phyloP scores from a whole-genome alignment of 2,888 invertebrate genomes.

The Stenchaetothrips biformis region DNA sequence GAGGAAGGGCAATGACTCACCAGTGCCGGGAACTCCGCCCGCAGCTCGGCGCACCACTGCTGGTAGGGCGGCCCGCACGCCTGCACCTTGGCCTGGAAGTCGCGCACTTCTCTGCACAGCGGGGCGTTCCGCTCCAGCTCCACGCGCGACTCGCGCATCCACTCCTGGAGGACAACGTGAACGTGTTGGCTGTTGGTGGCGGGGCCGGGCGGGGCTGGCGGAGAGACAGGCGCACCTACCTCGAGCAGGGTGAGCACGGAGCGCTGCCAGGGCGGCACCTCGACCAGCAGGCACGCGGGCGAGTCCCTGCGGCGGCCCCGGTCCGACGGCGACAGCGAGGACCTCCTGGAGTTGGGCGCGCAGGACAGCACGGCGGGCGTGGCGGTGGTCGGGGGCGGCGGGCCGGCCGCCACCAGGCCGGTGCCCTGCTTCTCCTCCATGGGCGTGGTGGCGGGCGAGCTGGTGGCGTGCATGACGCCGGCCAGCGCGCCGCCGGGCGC shows the following conservation, averaged over 20 bases:
- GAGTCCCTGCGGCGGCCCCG: conserved; percentile 43
- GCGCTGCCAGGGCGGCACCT: conserved; percentile 45
- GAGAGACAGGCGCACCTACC: too few species aligned
- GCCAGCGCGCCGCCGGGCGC: conserved; percentile 26
- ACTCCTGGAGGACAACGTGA: conserved; percentile 39
- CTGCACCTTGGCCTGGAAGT: conserved; percentile 51
- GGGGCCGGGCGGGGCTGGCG: neutral
- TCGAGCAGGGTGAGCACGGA: conserved; percentile 46
- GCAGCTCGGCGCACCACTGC: conserved; percentile 48
- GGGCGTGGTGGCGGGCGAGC: conserved; percentile 37
- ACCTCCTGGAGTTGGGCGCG: conserved; percentile 42
- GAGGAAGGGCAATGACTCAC: conserved; percentile 38
- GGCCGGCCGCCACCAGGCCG: conserved; percentile 35
- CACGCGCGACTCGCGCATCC: conserved; percentile 43
- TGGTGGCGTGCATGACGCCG: conserved; percentile 18
- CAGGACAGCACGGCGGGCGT: conserved; percentile 32
- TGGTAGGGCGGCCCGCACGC: conserved; percentile 52
- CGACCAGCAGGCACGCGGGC: conserved; percentile 44
- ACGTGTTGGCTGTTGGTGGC: neutral
- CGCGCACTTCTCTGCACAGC: conserved; percentile 50
- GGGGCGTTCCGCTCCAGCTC: conserved; percentile 42
- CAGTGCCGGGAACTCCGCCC: conserved; percentile 44
- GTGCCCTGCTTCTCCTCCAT: conserved; percentile 39
- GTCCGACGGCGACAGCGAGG: conserved; percentile 44
- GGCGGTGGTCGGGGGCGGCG: neutral